These are phyloP conservation scores for Aspidoscelis tigris DNA, from an alignment of 2,113 vertebrate species.

Conservation along the genomic window DNA sequence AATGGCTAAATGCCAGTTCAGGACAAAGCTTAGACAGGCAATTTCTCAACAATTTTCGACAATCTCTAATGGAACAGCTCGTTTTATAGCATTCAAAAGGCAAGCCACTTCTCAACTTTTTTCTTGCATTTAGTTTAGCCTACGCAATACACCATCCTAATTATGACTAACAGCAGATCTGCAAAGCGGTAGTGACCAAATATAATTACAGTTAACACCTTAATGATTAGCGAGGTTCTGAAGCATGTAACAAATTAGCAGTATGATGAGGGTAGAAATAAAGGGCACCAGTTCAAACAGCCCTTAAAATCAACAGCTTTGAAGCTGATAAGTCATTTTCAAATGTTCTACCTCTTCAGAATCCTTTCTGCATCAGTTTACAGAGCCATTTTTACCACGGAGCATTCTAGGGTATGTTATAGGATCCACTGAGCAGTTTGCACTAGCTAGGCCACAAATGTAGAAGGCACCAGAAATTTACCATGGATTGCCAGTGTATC, in stretches of 20 bases:
- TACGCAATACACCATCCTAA: conserved; percentile 7
- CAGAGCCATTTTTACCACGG: too few species aligned
- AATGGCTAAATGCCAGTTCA: conserved; percentile 34
- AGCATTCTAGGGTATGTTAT: neutral
- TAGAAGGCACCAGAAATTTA: neutral
- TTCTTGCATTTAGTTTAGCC: conserved; percentile 8
- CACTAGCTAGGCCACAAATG: neutral
- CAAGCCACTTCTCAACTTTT: conserved; percentile 29
- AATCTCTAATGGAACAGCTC: conserved; percentile 49
- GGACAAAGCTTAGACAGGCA: conserved; percentile 31
- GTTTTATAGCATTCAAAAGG: conserved; percentile 9
- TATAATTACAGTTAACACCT: conserved; percentile 24
- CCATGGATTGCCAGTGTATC: neutral
- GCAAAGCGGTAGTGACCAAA: conserved; percentile 24
- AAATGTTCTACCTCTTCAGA: neutral
- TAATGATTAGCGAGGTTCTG: neutral
- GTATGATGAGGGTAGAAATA: neutral
- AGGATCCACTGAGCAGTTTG: too few species aligned
- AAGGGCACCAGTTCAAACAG: neutral
- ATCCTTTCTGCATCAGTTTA: neutral
- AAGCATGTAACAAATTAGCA: neutral
- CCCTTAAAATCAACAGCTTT: neutral
- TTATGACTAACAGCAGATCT: neutral
- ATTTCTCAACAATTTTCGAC: conserved; percentile 44
- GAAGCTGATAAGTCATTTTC: neutral